These are phyloP conservation scores for Aphidius colemani DNA, from an alignment of 2,888 invertebrate genomes.

Conservation along the genomic window DNA sequence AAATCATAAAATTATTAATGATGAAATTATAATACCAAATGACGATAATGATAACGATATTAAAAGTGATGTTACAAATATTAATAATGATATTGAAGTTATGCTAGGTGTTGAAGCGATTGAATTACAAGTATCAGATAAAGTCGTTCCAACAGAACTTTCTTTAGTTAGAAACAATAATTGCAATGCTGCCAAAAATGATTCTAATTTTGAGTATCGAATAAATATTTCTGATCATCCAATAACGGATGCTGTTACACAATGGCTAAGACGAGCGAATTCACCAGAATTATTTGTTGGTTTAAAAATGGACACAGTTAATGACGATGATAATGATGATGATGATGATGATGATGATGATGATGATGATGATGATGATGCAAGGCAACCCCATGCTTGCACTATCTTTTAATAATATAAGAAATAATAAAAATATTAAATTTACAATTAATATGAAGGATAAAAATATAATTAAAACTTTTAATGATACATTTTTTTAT, in stretches of 20 bases:
- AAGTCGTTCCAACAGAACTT: conserved; percentile 25
- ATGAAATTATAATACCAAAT: conserved; percentile 51
- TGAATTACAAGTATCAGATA: conserved; percentile 28
- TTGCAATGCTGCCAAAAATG: conserved; percentile 43
- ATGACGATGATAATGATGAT: conserved; percentile 32
- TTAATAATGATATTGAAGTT: conserved; percentile 24
- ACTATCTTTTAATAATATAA: conserved; percentile 60
- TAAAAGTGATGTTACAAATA: conserved; percentile 11
- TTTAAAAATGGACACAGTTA: conserved; percentile 35
- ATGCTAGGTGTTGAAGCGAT: conserved; percentile 33
- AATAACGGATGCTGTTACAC: conserved; percentile 66
- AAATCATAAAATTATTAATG: conserved; percentile 46
- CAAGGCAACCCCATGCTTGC: conserved; percentile 64
- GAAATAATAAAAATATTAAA: conserved; percentile 35
- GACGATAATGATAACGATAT: conserved; percentile 28
- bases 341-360: conserved; percentile 38
- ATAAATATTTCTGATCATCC: conserved; percentile 51
- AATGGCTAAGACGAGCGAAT: conserved; percentile 63
- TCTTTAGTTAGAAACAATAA: conserved; percentile 5
- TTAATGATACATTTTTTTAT: too few species aligned
- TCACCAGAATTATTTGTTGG: conserved; percentile 53
- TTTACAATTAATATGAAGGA: too few species aligned
- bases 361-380: conserved; percentile 43
- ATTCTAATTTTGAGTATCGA: conserved; percentile 52
- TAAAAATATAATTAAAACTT: too few species aligned